Conservation (phyloP, 2,113 vertebrate genomes). For the Rhea pennata region DNA sequence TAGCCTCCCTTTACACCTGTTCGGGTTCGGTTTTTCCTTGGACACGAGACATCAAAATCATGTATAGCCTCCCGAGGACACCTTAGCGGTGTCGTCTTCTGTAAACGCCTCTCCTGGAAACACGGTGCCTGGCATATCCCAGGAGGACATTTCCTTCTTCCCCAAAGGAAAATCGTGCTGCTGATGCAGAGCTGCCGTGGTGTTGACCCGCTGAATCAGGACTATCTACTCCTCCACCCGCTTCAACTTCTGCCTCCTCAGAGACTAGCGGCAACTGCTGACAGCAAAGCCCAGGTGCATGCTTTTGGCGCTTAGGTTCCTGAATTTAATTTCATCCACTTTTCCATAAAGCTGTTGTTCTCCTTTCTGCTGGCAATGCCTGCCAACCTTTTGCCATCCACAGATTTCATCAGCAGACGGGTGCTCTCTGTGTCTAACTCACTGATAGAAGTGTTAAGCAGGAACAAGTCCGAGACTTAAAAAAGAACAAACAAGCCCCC, state of each 20-base stretch:
- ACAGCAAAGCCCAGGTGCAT: not conserved
- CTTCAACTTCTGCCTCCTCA: not conserved
- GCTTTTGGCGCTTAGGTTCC: not conserved
- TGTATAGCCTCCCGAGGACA: not conserved
- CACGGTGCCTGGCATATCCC: not conserved
- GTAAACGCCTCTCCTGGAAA: not conserved
- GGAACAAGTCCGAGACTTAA: not conserved
- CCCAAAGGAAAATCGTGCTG: rapidly evolving
- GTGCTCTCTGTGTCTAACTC: not conserved
- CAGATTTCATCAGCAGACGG: not conserved
- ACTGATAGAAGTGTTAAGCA: not conserved
- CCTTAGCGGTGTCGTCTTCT: not conserved
- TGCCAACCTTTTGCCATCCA: not conserved
- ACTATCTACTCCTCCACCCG: not conserved
- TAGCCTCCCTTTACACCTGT: conserved; percentile 14
- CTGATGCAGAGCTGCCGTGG: not conserved
- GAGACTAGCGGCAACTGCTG: not conserved
- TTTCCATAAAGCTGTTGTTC: not conserved
- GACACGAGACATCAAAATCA: not conserved
- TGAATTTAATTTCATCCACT: not conserved
- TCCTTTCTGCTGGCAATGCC: not conserved
- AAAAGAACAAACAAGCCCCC: too few relatives aligned
- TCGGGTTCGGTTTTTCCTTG: not conserved
- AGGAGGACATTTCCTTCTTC: not conserved
- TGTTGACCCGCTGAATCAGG: rapidly evolving